Conservation (phyloP, 2,888 invertebrate species). For the Thereva nobilitata region DNA sequence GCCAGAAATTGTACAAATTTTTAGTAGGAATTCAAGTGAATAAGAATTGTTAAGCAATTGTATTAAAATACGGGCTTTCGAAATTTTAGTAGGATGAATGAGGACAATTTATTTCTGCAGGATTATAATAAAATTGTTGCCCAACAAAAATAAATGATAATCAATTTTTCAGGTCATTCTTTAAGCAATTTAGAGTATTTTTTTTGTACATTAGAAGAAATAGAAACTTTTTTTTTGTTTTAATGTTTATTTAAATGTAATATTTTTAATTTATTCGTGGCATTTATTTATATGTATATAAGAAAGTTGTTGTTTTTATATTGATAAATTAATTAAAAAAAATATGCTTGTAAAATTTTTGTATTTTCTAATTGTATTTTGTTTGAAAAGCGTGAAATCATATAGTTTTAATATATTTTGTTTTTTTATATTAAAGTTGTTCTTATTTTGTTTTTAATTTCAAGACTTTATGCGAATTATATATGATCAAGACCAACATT, state of each 20-base stretch:
- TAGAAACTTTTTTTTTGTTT: slow-evolving; percentile 22
- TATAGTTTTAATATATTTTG: slow-evolving; percentile 32
- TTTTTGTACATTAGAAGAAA: slow-evolving; percentile 10
- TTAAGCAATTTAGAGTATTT: neutral
- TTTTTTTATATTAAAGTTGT: slow-evolving; percentile 24
- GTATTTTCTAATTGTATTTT: slow-evolving; percentile 22
- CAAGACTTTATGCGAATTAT: neutral
- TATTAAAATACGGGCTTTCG: too few species aligned
- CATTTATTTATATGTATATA: slow-evolving; percentile 34
- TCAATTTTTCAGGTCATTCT: neutral
- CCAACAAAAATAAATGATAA: too few species aligned
- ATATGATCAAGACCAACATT: neutral
- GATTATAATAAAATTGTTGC: too few species aligned
- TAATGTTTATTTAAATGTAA: slow-evolving; percentile 9
- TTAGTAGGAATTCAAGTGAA: neutral
- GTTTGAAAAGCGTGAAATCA: slow-evolving; percentile 26
- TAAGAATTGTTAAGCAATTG: too few species aligned
- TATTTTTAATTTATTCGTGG: slow-evolving; percentile 27
- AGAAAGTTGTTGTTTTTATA: slow-evolving; percentile 31
- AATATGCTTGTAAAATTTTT: slow-evolving; percentile 21
- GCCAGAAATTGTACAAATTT: slow-evolving; percentile 35
- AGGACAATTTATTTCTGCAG: too few species aligned
- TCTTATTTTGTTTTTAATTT: slow-evolving; percentile 4
- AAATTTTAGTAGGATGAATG: too few species aligned
- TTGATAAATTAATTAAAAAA: slow-evolving; percentile 19